A percentile compares a stretch with the other conserved stretches of the same genome.
Evolutionary conservation across 2,113 vertebrate genomes (phyloP).

Genomic region (Microcebus ravelobensis): DNA sequence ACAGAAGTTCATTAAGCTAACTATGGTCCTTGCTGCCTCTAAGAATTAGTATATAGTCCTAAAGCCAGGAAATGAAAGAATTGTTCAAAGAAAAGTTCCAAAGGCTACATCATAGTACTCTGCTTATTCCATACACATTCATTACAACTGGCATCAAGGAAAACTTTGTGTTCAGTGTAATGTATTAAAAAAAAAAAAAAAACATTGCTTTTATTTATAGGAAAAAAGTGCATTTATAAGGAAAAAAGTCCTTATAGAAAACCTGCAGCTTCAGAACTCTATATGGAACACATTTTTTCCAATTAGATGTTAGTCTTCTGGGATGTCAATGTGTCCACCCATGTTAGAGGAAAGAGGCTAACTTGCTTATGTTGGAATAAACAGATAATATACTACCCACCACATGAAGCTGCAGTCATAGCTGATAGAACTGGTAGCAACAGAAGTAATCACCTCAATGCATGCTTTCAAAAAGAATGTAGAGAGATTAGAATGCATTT

Average conservation of each 20-base stretch:
- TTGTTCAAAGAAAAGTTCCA: not conserved
- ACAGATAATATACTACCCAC: not conserved
- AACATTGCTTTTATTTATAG: too few relatives aligned
- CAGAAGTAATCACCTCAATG: not conserved
- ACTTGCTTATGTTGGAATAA: not conserved
- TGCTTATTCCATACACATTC: not conserved
- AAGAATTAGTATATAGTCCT: not conserved
- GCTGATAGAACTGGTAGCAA: not conserved
- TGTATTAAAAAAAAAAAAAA: not conserved
- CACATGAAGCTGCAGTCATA: not conserved
- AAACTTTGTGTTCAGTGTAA: not conserved
- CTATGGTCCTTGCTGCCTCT: not conserved
- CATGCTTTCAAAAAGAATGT: not conserved
- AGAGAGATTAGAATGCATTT: not conserved
- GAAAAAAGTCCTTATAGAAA: not conserved
- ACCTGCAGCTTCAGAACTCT: not conserved
- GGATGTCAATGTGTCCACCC: not conserved
- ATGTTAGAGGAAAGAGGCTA: not conserved
- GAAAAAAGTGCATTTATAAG: not conserved
- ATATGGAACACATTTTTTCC: conserved; percentile 9
- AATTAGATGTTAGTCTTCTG: not conserved
- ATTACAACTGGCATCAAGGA: not conserved
- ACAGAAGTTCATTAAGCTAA: not conserved
- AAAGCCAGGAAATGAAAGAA: not conserved
- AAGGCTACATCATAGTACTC: not conserved